Percentiles rank a stretch among this genome's conserved stretches.
phyloP scores from a whole-genome alignment of 1,140 invertebrate species.

The Drosophila santomea region DNA sequence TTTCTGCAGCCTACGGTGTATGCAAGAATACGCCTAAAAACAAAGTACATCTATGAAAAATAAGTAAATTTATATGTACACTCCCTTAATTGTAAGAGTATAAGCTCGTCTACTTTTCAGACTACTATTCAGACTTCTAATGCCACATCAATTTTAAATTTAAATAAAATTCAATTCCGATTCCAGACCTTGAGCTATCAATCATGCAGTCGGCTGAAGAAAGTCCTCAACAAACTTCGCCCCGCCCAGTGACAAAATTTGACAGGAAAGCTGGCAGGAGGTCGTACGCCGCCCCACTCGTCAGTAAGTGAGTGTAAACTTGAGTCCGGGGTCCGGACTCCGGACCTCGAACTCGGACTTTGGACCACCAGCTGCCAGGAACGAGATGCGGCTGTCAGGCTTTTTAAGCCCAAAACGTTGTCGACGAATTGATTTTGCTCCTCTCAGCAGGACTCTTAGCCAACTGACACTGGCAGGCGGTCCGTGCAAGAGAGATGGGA shows the following conservation, averaged over 20 bases:
- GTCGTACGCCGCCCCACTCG: slow-evolving; percentile 29
- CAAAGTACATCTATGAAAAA: no score
- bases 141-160: not conserved
- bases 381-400: slow-evolving; percentile 52
- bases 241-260: slow-evolving; percentile 52
- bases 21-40: no score
- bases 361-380: slow-evolving; percentile 48
- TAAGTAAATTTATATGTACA: no score
- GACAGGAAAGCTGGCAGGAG: slow-evolving; percentile 44
- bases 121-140: no score
- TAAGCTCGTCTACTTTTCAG: no score
- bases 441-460: slow-evolving; percentile 58
- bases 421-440: slow-evolving; percentile 57
- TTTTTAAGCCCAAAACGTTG: slow-evolving; percentile 57
- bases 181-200: slow-evolving; percentile 18
- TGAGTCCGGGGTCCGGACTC: slow-evolving; percentile 9
- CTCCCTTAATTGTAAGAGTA: not conserved
- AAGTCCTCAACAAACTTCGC: slow-evolving; percentile 7
- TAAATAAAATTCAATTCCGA: slow-evolving; percentile 16
- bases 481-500: slow-evolving; percentile 16
- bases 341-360: slow-evolving; percentile 16
- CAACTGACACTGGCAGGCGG: slow-evolving; percentile 76
- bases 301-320: slow-evolving; percentile 25
- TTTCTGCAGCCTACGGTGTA: no score
- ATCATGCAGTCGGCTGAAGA: slow-evolving; percentile 24